Percentiles rank a stretch among this genome's conserved stretches.
These are phyloP conservation scores for Globodera rostochiensis DNA, from an alignment of 1,140 invertebrate species.

Conservation along the genomic window DNA sequence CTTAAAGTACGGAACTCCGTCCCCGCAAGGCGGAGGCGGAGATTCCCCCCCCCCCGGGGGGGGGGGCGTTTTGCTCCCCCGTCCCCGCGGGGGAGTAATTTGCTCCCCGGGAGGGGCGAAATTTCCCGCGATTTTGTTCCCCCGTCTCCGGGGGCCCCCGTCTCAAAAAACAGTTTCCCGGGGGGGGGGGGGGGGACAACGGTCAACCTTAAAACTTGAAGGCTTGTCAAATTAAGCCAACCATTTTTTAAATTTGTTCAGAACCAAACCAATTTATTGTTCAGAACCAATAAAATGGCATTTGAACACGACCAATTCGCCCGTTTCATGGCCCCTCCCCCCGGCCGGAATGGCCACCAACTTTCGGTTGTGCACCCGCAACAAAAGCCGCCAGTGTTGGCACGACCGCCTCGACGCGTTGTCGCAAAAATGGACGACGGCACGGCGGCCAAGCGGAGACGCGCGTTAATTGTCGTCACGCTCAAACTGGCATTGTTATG, in stretches of 20 bases:
- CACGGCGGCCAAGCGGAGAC: not conserved
- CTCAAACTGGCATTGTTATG: conserved; percentile 26
- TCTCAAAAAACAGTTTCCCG: too few species aligned
- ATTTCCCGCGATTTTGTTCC: too few species aligned
- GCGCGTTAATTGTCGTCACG: conserved; percentile 1
- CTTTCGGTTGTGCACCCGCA: not conserved
- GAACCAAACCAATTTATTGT: not conserved
- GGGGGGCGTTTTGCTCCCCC: too few species aligned
- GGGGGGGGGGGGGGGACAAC: too few species aligned
- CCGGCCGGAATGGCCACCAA: not conserved
- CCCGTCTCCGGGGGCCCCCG: too few species aligned
- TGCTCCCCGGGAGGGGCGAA: too few species aligned
- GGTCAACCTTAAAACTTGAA: not conserved
- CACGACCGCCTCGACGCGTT: not conserved
- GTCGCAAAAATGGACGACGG: not conserved
- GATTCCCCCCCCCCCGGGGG: not conserved
- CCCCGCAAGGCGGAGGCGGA: too few species aligned
- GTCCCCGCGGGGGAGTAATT: too few species aligned
- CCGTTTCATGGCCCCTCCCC: not conserved
- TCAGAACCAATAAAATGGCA: conserved; percentile 11
- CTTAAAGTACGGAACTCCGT: too few species aligned
- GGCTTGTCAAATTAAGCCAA: too few species aligned
- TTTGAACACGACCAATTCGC: conserved; percentile 30
- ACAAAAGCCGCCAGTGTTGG: not conserved
- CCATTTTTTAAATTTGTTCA: not conserved